Evolutionary conservation across 37 sponge, comb jelly and placozoan species (phyloP).

Genomic region (Cladorhizidae sp.): DNA sequence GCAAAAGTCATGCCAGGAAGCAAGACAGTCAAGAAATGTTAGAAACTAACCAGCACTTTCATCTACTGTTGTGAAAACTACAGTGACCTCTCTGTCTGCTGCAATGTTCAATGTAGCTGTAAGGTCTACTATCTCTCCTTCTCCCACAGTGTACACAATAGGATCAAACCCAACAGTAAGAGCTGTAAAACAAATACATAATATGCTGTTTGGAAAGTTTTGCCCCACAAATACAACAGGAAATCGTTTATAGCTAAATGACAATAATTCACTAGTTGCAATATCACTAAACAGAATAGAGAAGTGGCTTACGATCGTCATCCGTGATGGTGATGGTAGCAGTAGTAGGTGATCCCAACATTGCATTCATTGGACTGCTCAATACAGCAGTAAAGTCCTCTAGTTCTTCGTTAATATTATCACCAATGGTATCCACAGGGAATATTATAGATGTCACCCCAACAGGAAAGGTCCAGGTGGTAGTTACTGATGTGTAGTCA

Average conservation of each 20-base stretch:
- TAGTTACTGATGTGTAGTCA: too few species aligned
- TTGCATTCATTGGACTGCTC: too few species aligned
- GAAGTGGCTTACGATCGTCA: slow-evolving; percentile 22
- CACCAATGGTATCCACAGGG: not conserved
- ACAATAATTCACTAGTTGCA: not conserved
- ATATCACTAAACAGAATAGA: not conserved
- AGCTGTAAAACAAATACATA: not conserved
- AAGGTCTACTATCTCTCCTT: not conserved
- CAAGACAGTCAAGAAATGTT: too few species aligned
- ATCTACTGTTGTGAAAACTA: slow-evolving; percentile 28
- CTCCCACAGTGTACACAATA: not conserved
- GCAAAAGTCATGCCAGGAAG: too few species aligned
- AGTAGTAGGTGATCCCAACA: too few species aligned
- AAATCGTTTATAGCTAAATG: too few species aligned
- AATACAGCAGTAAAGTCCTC: too few species aligned
- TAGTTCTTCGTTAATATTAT: too few species aligned
- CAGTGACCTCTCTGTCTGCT: slow-evolving; percentile 9
- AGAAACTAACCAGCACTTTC: slow-evolving; percentile 43
- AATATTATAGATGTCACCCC: too few species aligned
- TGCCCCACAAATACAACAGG: too few species aligned
- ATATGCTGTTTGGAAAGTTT: not conserved
- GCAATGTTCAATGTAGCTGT: not conserved
- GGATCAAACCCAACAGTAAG: slow-evolving; percentile 20
- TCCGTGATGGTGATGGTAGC: slow-evolving; percentile 31
- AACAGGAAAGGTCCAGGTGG: too few species aligned